Base-by-base conservation (phyloP, 2,888 invertebrate species). In the Dryadula phaetusa region DNA sequence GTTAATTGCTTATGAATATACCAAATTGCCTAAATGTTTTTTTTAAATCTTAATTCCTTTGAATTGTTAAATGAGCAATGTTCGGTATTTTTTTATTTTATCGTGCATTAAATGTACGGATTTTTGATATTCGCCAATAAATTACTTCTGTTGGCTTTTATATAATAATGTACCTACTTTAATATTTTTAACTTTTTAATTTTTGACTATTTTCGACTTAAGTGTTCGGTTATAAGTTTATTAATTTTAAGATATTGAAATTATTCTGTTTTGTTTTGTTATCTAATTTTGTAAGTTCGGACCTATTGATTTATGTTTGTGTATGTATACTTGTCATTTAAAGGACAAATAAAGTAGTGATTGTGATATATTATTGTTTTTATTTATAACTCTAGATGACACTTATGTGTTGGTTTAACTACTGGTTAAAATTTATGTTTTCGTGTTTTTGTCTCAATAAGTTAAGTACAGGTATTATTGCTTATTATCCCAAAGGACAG, bases 331-430 rank as follows among this genome's bases (percentile, higher is more conserved):
- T 47, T 70, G 71, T 71, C 71, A 70, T 68, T 72, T 72, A 62
- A 64, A 64, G 66, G 67, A 70, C 64, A 66, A 72, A 72, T 72
- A 72, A 70, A 72, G 44, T 67, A 18, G 67, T 60, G 62, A 64
- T 70, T 72, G 70, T 68, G 37, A 42, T 53, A 61, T 44, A 47
- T 8, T 7, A 28, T 32, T 42, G 20, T 58, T 58, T 47, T 56
- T 22, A 42, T 46, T 46, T 14, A 53, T 60, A 16, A 12, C 1
- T 42, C 3, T 16, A 42, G n/a, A 5, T n/a, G 14, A 28, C 3
- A 28, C 28, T 28, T 4, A n/a, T n/a, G n/a, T n/a, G n/a, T n/a
- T n/a, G n/a, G n/a, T n/a, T n/a, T n/a, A n/a, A n/a, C n/a, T n/a
- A n/a, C n/a, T n/a, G n/a, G 6, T 7, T 32, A 32, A 8, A 32